A percentile compares a stretch with the other conserved stretches of the same genome.
Conservation (phyloP, 2,797 vertebrate genomes). For the Chromis chromis region DNA sequence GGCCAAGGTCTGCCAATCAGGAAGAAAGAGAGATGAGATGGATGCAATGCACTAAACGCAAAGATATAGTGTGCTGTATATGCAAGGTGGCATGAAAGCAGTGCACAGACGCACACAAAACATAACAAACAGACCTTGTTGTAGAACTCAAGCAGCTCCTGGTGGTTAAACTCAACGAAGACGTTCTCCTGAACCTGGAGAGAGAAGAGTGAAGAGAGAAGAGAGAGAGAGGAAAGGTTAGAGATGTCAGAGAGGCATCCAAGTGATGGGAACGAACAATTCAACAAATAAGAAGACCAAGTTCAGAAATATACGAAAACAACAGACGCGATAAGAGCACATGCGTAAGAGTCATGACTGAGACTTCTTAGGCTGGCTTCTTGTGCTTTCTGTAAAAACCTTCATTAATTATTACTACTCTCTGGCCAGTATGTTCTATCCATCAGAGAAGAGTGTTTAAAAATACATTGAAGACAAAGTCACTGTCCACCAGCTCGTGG, state of each 20-base stretch:
- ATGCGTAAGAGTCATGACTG: slow-evolving; percentile 29
- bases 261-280: slow-evolving; percentile 14
- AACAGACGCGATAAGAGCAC: slow-evolving; percentile 33
- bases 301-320: slow-evolving; percentile 6
- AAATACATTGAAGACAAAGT: slow-evolving; percentile 64
- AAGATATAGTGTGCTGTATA: background rate
- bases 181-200: slow-evolving; percentile 89
- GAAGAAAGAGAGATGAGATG: slow-evolving; percentile 18
- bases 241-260: background rate
- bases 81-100: background rate
- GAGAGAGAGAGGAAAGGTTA: slow-evolving; percentile 8
- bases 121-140: slow-evolving; percentile 88
- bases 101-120: slow-evolving; percentile 3
- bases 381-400: slow-evolving; percentile 75
- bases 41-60: background rate
- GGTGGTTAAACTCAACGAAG: slow-evolving; percentile 93
- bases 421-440: slow-evolving; percentile 47
- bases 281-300: slow-evolving; percentile 12
- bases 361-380: slow-evolving; percentile 29
- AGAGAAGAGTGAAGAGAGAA: slow-evolving; percentile 24
- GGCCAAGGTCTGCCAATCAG: slow-evolving; percentile 32
- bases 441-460: slow-evolving; percentile 66
- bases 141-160: slow-evolving; percentile 96
- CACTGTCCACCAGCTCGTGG: slow-evolving; percentile 9
- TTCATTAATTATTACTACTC: slow-evolving; percentile 78